Evolutionary conservation across 2,113 vertebrate genomes (phyloP).

Genomic region (Mormoops blainvillei): DNA sequence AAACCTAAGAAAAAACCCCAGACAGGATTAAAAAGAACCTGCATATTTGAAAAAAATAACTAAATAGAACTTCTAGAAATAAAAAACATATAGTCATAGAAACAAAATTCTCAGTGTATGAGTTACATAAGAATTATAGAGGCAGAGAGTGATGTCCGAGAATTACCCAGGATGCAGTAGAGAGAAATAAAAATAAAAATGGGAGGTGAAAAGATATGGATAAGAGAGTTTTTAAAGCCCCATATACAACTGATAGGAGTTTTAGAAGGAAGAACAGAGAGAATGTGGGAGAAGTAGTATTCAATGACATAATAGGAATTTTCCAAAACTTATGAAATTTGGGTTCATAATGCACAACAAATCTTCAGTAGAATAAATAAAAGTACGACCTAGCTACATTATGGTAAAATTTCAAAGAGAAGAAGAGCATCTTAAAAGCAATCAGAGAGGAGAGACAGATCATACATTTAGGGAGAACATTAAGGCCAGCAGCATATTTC

Average conservation of each 20-base stretch:
- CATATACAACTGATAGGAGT: not conserved
- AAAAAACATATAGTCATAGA: not conserved
- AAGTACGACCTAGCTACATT: not conserved
- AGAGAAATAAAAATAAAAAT: slow-evolving; percentile 18
- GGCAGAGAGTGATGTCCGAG: not conserved
- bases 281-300: not conserved
- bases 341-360: not conserved
- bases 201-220: not conserved
- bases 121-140: slow-evolving; percentile 32
- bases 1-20: not conserved
- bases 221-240: not conserved
- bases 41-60: not conserved
- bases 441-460: not conserved
- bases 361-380: not conserved
- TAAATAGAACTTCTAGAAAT: not conserved
- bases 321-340: not conserved
- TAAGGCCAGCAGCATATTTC: slow-evolving; percentile 10
- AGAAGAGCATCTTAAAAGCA: not conserved
- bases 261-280: not conserved
- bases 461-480: not conserved
- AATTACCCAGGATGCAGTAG: not conserved
- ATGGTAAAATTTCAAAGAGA: not conserved
- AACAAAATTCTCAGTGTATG: not conserved
- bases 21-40: not conserved
- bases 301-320: not conserved